Evolutionary conservation across 2,113 vertebrate species (phyloP), one percentile per base, ranked within the genome.

Genomic region (Syngnathus scovelli): DNA sequence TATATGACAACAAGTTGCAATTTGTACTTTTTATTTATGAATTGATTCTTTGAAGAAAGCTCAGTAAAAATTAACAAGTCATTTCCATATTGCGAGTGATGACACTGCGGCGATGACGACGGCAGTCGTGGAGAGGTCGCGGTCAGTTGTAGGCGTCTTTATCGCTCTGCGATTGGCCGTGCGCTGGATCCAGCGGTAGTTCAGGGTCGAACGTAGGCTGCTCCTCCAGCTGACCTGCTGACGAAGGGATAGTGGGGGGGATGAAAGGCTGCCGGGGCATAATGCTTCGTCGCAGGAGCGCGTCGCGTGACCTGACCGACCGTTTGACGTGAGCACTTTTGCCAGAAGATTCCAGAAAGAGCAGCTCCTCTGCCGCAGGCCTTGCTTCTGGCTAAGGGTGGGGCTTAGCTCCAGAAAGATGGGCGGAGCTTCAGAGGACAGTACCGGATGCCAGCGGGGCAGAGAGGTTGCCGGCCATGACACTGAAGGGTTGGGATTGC

Each of bases 321-420:
- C 36, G 21, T 65, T 16, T 1, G 5, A 6, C 21, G 7, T 72
- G 65, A 88, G 75, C 44, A 18, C 70, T 8, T 54, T 4, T 16
- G 51, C 79, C 66, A 89, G 72, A 0, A 77, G 62, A 4, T 3
- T 74, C 88, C 88, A 89, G 79, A 88, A 88, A 6, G 88, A 87
- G 43, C 88, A 89, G 39, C 78, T 18, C 2, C 15, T 70, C 55
- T 68, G 75, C 52, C 79, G 72, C 23, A 83, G 77, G 18, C 83
- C 83, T 36, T 13, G 63, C 3, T 21, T 60, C 4, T 80, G 71
- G 2, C 0, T 39, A 15, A 85, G 83, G 75, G 68, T 19, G 38
- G 79, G 68, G 59, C 62, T 80, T 36, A 89, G 27, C 74, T 87
- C 58, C 79, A 87, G 68, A 62, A 87, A 85, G n/a, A 52, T 70